These are phyloP conservation scores for Drosophila koepferae DNA, from an alignment of 2,888 invertebrate species.

Conservation along the genomic window DNA sequence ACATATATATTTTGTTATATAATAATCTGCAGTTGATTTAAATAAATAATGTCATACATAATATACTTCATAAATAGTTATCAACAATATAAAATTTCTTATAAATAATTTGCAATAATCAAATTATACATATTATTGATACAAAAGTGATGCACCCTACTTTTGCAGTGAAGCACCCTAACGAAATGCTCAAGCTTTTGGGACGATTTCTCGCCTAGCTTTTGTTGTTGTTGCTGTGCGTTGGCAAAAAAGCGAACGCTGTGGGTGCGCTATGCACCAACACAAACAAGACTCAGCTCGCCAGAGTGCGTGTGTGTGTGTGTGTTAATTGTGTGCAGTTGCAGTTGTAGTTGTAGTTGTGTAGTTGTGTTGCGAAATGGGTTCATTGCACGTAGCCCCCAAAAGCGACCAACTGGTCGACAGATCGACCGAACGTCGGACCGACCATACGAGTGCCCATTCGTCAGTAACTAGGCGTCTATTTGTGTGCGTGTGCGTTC, in stretches of 20 bases:
- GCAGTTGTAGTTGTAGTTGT: slow-evolving; percentile 31
- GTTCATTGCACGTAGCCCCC: slow-evolving; percentile 77
- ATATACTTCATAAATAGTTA: no score
- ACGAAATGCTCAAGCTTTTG: slow-evolving; percentile 53
- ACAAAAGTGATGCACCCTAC: slow-evolving; percentile 40
- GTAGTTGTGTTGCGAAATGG: slow-evolving; percentile 40
- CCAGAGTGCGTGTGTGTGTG: slow-evolving; percentile 5
- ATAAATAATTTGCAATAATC: not conserved
- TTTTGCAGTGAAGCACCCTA: slow-evolving; percentile 46
- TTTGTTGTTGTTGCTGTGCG: slow-evolving; percentile 11
- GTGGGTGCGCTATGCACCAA: slow-evolving; percentile 52
- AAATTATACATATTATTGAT: not conserved
- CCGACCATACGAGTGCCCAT: slow-evolving; percentile 10
- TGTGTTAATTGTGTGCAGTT: slow-evolving; percentile 57
- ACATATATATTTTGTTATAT: no score
- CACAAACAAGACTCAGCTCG: slow-evolving; percentile 16
- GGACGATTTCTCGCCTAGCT: slow-evolving; percentile 46
- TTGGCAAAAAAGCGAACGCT: slow-evolving; percentile 27
- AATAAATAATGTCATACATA: no score
- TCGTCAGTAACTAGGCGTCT: slow-evolving; percentile 29
- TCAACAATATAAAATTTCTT: not conserved
- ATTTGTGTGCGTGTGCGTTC: not conserved
- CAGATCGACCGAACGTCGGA: slow-evolving; percentile 37
- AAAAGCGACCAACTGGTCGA: slow-evolving; percentile 52
- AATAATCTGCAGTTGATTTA: no score